Evolutionary conservation across 2,113 vertebrate genomes (phyloP), one percentile per base, ranked within the genome.

Genomic region (Lucifuga dentata): DNA sequence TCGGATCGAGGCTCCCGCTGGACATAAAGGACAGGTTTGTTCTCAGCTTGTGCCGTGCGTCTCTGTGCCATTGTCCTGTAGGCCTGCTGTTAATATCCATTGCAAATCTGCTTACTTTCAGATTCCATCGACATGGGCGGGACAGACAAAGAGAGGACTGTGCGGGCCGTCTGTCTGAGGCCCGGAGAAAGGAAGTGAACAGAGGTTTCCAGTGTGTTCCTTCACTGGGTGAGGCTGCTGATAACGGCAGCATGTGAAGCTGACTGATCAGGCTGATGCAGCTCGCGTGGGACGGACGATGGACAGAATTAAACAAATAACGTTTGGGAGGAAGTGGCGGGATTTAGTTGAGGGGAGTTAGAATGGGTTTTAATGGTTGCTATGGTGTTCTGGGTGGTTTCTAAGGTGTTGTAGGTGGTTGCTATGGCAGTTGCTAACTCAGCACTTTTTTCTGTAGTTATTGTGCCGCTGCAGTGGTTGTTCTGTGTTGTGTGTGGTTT

Each of bases 81-180:
- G 39, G 71, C 80, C 84, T 85, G 84, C 89, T 86, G 80, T 88
- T 90, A 86, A 89, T 88, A 88, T 90, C 85, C 83, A 69, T 85
- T 79, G 68, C 76, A 88, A 92, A 90, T 92, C 89, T 90, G 90
- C 91, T 92, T 92, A 92, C 90, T 91, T 92, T 91, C 86, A 90
- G 84, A 91, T 92, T 91, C 90, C 85, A 81, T 85, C 87, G 84
- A 81, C 82, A 80, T 67, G 49, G 83, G 78, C 12, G 73, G 81
- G 74, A 71, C 24, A 16, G 49, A 90, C 90, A 92, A 91, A 88
- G 87, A 67, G 66, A 23, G 32, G 65, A 71, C 88, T 91, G 76
- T 91, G 65, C 56, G 71, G 39, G 24, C 73, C 15, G 63, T 72
- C 60, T 45, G 63, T 72, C 60, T 45, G 49, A 72, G 71, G 64